Evolutionary conservation across 2,888 invertebrate genomes (phyloP), one percentile per base, ranked within the genome.

Genomic region (Lithodes maja): DNA sequence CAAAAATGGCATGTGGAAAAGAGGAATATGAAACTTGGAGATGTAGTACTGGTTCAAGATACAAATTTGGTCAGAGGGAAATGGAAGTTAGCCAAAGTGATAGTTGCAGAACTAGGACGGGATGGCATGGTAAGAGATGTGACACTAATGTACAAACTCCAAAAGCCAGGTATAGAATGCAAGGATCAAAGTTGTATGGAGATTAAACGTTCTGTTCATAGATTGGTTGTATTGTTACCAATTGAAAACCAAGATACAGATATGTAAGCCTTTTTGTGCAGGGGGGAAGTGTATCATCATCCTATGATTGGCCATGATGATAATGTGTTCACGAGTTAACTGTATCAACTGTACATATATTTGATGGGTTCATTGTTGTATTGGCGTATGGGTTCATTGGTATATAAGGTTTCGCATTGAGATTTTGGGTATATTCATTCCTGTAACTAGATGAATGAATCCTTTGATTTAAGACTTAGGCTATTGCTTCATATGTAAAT

Each of bases 121-220:
- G 79, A 79, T 49, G 54, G 79, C 7, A 79, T 15, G 17, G 79
- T 79, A 15, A 9, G 54, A 79, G 54, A 79, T 79, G 79, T 53
- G 1, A 5, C 79, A 9, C 3, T 79, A 17, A 49, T 50, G 15
- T 79, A 53, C 17, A 79, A 79, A 79, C 3, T 79, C 1, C 15
- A 79, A 17, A 79, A 52, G 53, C 54, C 79, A 2, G 15, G 53
- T 0, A 54, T 15, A 12, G 3, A 12, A 5, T 79, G 17, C 49
- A 53, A 15, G 12, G 79, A 53, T 53, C 79, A 79, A 2, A 53
- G 52, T 15, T 50, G 52, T 53, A 1, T 2, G 3, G n/a, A 9
- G 1, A 49, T 79, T 12, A 79, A 79, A 2, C 49, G 79, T 2
- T 79, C 12, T 52, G 54, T 1, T 7, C 54, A 79, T 79, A 9